A percentile compares a stretch with the other conserved stretches of the same genome.
Evolutionary conservation across 1,140 invertebrate genomes (phyloP).

Genomic region (Parasteatoda tepidariorum): DNA sequence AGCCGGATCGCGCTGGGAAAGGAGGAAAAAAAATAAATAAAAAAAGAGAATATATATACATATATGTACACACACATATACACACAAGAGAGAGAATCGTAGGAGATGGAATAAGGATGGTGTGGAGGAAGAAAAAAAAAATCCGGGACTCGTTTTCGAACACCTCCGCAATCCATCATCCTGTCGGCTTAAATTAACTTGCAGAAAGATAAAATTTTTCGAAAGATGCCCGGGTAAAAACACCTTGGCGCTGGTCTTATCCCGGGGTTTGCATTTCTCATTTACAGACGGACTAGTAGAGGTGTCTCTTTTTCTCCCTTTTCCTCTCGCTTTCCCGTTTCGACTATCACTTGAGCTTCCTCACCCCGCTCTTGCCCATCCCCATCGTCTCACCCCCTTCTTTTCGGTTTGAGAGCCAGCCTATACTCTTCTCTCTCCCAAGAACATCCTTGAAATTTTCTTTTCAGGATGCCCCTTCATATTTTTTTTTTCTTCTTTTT

Average conservation of each 20-base stretch:
- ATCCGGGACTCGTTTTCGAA: conserved; percentile 23
- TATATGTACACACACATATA: conserved; percentile 31
- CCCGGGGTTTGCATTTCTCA: conserved; percentile 58
- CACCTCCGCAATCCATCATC: conserved; percentile 56
- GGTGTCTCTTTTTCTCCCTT: conserved; percentile 35
- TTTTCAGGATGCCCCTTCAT: too few relatives aligned
- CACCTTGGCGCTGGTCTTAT: conserved; percentile 30
- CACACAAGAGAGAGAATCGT: conserved; percentile 9
- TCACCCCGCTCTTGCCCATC: background rate
- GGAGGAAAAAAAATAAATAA: conserved; percentile 10
- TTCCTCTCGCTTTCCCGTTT: conserved; percentile 18
- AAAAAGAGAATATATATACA: conserved; percentile 7
- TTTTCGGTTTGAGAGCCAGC: background rate
- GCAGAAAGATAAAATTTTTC: conserved; percentile 58
- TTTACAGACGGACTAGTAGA: conserved; percentile 53
- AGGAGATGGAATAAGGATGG: conserved; percentile 18
- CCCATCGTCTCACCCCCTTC: background rate
- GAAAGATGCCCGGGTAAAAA: conserved; percentile 42
- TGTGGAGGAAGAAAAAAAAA: background rate
- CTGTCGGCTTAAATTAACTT: conserved; percentile 62
- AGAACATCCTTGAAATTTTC: background rate
- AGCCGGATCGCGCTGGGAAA: background rate
- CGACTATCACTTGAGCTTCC: conserved; percentile 38
- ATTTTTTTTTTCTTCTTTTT: too few relatives aligned
- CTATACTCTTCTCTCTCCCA: background rate